A percentile compares a stretch with the other conserved stretches of the same genome.
Evolutionary conservation across 2,888 invertebrate genomes (phyloP).

Genomic region (Cecidostiba fungosa): DNA sequence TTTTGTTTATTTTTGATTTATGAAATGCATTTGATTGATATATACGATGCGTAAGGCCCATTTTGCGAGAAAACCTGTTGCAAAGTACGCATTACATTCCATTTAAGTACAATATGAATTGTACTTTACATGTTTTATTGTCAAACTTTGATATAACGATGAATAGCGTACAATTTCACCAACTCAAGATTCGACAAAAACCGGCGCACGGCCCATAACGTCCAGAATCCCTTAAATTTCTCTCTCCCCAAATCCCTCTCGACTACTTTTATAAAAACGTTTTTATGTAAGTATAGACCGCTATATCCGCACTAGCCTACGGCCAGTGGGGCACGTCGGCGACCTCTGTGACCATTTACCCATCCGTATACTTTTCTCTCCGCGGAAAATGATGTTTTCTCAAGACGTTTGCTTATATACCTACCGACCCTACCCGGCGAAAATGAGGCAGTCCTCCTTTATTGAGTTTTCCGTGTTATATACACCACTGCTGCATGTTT

Average conservation of each 20-base stretch:
- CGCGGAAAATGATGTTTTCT: slow-evolving; percentile 13
- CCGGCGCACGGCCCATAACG: background rate
- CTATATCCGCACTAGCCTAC: background rate
- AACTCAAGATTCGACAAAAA: background rate
- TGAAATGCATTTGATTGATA: too few species aligned
- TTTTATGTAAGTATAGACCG: too few species aligned
- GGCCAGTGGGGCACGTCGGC: background rate
- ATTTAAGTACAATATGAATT: too few species aligned
- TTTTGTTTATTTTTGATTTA: too few species aligned
- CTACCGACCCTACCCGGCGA: background rate
- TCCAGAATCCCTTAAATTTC: background rate
- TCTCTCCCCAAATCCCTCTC: background rate
- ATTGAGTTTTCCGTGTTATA: slow-evolving; percentile 25
- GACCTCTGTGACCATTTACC: background rate
- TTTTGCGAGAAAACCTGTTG: too few species aligned
- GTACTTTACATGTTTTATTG: too few species aligned
- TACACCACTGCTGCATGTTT: background rate
- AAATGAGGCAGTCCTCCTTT: background rate
- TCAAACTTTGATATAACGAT: background rate
- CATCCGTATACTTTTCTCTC: too few species aligned
- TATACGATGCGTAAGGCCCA: too few species aligned
- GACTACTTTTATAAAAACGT: background rate
- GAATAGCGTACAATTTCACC: background rate
- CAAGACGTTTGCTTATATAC: background rate
- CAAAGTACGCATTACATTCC: too few species aligned